Base-by-base conservation (phyloP, 1,140 invertebrate species). In the Drosophila ananassae region DNA sequence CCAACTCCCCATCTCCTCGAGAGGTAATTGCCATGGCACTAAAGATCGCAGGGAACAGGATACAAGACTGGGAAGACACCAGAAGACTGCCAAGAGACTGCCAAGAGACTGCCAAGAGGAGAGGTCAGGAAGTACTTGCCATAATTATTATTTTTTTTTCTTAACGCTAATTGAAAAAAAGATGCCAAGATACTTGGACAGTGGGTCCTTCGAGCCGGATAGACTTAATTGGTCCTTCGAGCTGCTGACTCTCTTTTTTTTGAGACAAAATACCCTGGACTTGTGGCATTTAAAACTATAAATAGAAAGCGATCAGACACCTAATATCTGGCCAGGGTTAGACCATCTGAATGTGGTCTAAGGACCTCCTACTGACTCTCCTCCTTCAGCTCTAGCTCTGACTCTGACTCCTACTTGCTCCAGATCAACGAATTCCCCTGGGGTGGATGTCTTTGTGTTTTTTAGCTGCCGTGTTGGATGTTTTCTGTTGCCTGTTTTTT, bases 341-440 rank as follows among this genome's bases (percentile, higher is more conserved):
- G 7, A 0, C 34, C 10, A 10, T 58, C 12, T 34, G 17, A 62
- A 56, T 63, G 30, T 25, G 22, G 28, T 47, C 21, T 4, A 48
- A 61, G 57, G 46, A 50, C 24, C 41, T 64, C 34, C 34, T 39
- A 47, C 2, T 53, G 46, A 34, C 54, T 44, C 13, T 44, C 41
- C 25, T 8, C 7, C 10, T 2, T 7, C 21, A 21, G 39, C 39
- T 41, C n/a, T 39, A 1, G 12, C 2, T 17, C 17, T 17, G 17
- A 17, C 25, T 32, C 8, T 8, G 30, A 8, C 24, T 28, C n/a
- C 17, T 21, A 3, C 28, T 4, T 57, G 53, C 22, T 58, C 30
- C 52, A 25, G 21, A 57, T 32, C 28, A 17, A n/a, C 17, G 10
- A 21, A 63, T 34, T 58, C 61, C 61, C 61, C 28, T 5, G 53